Base-by-base conservation (phyloP, 2,113 vertebrate species). In the Gobio gobio region DNA sequence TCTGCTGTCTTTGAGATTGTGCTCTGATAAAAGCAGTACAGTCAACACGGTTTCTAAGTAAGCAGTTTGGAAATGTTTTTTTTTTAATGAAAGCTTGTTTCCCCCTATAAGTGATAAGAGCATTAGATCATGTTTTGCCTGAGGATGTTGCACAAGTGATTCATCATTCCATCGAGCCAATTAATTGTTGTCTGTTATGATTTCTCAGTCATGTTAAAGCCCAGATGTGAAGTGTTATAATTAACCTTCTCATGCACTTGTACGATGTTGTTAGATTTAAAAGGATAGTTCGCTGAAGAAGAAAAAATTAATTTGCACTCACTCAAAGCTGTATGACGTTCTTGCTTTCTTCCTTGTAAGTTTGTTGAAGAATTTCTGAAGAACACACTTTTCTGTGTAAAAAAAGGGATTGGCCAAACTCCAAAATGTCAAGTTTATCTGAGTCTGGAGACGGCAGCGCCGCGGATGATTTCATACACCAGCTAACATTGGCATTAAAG, bases 21-120 rank as follows among this genome's bases (percentile, higher is more conserved):
- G 91, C 94, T 92, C 79, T 80, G 92, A 93, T 93, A 90, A 91
- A 93, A 89, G 87, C 86, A 93, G 84, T 89, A 89, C 91, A 85
- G 91, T 92, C 89, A 91, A 90, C 88, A 85, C 83, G 75, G 84
- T 86, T 87, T 88, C 88, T 87, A 78, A 84, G 88, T 88, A 90
- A 86, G 85, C 88, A 66, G 78, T 47, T 79, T 84, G 84, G 90
- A 70, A 87, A 91, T 91, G 90, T 89, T 92, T 90, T 87, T 89
- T 40, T 82, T 66, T 84, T 89, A 26, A 47, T 80, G 58, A 20
- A 64, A 22, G 22, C 59, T 80, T 79, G 77, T 63, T 63, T 79
- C 24, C 59, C 88, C 70, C 24, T 58, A 86, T 68, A 29, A 86
- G 88, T 92, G 78, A 56, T 56, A 40, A 82, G 63, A 58, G 7